A percentile compares a stretch with the other conserved stretches of the same genome.
Conservation (phyloP, 2,797 vertebrate species). For the Dipus sagitta region DNA sequence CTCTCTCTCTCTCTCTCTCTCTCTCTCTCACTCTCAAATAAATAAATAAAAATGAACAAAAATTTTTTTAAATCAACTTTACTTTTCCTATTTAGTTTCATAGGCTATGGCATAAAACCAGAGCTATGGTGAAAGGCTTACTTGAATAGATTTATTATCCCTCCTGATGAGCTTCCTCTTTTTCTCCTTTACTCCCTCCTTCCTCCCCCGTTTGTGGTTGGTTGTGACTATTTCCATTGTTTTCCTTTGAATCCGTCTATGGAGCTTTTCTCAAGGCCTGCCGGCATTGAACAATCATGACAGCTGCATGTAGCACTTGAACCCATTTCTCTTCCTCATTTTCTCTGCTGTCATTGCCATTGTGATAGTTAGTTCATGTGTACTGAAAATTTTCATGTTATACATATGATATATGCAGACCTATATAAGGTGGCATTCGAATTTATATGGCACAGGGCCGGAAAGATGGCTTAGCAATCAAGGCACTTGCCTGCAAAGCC, state of each 20-base stretch:
- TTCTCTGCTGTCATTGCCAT: background rate
- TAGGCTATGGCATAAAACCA: background rate
- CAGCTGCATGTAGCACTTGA: background rate
- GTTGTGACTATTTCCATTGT: background rate
- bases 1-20: too few species aligned
- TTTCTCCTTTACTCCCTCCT: background rate
- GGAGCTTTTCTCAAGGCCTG: background rate
- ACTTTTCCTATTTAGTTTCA: slow-evolving; percentile 2
- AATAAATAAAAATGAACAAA: too few species aligned
- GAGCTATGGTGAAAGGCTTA: background rate
- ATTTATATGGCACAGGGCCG: background rate
- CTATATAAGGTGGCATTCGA: slow-evolving; percentile 3
- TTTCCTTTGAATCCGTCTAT: background rate
- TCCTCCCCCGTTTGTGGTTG: background rate
- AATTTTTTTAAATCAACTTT: background rate
- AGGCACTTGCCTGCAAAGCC: too few species aligned
- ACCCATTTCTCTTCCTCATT: background rate
- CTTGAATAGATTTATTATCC: background rate
- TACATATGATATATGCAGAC: background rate
- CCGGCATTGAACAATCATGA: background rate
- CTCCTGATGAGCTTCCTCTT: background rate
- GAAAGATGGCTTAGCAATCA: too few species aligned
- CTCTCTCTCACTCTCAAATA: too few species aligned
- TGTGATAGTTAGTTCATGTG: background rate
- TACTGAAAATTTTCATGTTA: slow-evolving; percentile 1